These are phyloP conservation scores for Ictalurus furcatus DNA, from an alignment of 2,113 vertebrate species.

Conservation along the genomic window DNA sequence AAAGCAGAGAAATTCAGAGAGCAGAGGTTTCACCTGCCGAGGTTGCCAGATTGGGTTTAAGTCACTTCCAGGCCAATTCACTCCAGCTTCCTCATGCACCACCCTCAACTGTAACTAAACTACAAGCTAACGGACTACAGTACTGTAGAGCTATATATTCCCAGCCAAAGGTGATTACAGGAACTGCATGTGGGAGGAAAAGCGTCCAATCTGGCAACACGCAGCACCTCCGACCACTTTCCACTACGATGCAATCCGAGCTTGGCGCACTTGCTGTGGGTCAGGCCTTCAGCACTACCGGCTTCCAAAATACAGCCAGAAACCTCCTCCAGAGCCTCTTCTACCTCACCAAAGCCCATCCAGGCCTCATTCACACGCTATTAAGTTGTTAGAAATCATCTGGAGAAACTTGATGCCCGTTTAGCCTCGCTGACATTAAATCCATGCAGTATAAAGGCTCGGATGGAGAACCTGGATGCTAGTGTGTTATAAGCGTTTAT, in stretches of 20 bases:
- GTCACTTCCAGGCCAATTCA: neutral
- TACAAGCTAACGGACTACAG: no score
- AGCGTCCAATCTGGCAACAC: constrained; percentile 40
- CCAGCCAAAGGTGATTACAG: neutral
- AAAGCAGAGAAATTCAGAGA: neutral
- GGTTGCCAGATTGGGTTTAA: neutral
- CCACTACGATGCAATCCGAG: neutral
- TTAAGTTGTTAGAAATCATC: neutral
- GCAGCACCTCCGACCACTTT: constrained; percentile 32
- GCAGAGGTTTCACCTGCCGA: neutral
- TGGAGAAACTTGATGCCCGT: constrained; percentile 1
- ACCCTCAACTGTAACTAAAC: neutral
- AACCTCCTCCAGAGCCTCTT: neutral
- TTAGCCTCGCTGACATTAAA: neutral
- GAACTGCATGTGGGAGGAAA: neutral
- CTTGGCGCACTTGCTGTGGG: constrained; percentile 3
- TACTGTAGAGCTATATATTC: neutral
- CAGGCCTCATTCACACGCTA: neutral
- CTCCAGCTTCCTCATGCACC: neutral
- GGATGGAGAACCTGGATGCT: neutral
- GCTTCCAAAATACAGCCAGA: neutral
- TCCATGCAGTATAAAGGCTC: neutral
- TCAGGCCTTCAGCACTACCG: constrained; percentile 20
- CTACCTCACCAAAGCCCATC: neutral
- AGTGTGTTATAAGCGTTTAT: neutral